A percentile compares a stretch with the other conserved stretches of the same genome.
Evolutionary conservation across 2,888 invertebrate species (phyloP).

Genomic region (Meiosimyza platycephala): DNA sequence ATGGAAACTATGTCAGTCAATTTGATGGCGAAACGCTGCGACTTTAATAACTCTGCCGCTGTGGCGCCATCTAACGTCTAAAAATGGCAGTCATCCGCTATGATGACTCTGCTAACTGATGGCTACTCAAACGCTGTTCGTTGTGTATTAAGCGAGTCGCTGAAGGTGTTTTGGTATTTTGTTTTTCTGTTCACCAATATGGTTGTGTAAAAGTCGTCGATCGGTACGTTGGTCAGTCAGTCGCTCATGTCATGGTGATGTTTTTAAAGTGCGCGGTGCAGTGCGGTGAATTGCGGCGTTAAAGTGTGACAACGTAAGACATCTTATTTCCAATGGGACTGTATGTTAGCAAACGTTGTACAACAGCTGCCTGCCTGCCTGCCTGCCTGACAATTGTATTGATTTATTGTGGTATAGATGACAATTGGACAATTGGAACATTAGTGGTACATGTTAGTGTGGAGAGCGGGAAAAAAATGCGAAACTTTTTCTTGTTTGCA

Average conservation of each 20-base stretch:
- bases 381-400: not conserved
- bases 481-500: too few relatives aligned
- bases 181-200: too few relatives aligned
- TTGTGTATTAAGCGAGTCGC: too few relatives aligned
- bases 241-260: not conserved
- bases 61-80: constrained; percentile 51
- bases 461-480: not conserved
- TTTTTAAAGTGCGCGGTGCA: too few relatives aligned
- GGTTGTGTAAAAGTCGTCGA: not conserved
- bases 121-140: not conserved
- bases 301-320: constrained; percentile 54
- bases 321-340: constrained; percentile 58
- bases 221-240: not conserved
- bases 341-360: not conserved
- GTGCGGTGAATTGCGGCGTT: not conserved
- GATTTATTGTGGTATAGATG: constrained; percentile 4
- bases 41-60: constrained; percentile 42
- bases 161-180: too few relatives aligned
- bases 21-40: not conserved
- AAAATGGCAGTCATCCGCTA: constrained; percentile 17
- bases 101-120: too few relatives aligned
- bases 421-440: not conserved
- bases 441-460: not conserved
- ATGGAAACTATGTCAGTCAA: constrained; percentile 19
- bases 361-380: not conserved